phyloP scores from a whole-genome alignment of 2,888 invertebrate genomes.

The Luperina testacea region DNA sequence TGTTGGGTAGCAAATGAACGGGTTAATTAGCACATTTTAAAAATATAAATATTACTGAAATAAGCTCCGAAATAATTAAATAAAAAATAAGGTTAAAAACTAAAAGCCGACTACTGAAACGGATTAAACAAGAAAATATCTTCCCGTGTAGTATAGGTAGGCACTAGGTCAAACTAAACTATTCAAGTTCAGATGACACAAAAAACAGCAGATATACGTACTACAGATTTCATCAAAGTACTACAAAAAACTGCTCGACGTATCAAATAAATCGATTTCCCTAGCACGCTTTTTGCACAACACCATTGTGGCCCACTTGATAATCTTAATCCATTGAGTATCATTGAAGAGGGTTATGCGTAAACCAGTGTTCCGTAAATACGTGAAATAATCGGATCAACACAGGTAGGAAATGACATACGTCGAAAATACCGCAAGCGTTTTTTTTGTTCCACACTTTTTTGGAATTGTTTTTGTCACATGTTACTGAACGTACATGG shows the following conservation, averaged over 20 bases:
- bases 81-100: too few relatives aligned
- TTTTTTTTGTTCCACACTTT: conserved; percentile 33
- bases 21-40: too few relatives aligned
- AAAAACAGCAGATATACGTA: background rate
- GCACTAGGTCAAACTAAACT: background rate
- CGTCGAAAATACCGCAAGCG: conserved; percentile 58
- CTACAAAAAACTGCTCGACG: background rate
- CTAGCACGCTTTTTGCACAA: conserved; percentile 28
- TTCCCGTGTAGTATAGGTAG: too few relatives aligned
- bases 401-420: conserved; percentile 54
- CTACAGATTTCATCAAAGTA: background rate
- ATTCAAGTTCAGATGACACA: background rate
- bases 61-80: too few relatives aligned
- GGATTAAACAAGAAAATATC: too few relatives aligned
- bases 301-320: conserved; percentile 25
- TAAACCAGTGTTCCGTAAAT: conserved; percentile 52
- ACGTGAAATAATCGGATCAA: conserved; percentile 59
- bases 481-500: conserved; percentile 21
- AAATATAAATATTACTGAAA: too few relatives aligned
- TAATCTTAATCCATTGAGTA: conserved; percentile 43
- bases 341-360: conserved; percentile 29
- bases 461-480: conserved; percentile 62
- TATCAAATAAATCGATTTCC: conserved; percentile 41
- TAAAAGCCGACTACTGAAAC: too few relatives aligned
- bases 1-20: too few relatives aligned